phyloP scores from a whole-genome alignment of 2,113 vertebrate species.

The Potamarius usumacintae region DNA sequence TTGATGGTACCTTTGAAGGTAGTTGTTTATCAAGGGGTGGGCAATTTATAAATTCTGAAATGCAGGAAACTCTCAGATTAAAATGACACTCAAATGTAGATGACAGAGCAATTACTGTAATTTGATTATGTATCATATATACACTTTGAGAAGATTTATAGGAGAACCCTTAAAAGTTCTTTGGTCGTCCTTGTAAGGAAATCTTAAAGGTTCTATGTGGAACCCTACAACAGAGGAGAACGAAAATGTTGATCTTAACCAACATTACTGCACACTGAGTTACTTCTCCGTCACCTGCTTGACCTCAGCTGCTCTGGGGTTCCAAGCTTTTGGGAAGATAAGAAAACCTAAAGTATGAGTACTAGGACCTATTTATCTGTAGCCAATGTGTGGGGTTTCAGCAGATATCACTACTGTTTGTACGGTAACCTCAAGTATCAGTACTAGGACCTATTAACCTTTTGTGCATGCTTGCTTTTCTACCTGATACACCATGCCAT shows the following conservation, averaged over 20 bases:
- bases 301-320: background rate
- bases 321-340: background rate
- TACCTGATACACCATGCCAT: no score
- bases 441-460: no score
- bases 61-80: background rate
- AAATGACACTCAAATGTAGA: background rate
- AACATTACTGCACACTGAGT: background rate
- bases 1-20: background rate
- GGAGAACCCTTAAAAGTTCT: background rate
- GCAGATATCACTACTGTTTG: no score
- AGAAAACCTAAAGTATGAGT: background rate
- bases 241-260: background rate
- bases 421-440: no score
- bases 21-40: background rate
- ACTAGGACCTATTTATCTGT: background rate
- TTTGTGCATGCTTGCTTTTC: no score
- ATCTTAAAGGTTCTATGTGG: background rate
- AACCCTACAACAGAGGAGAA: background rate
- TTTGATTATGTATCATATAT: background rate
- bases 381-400: no score
- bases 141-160: background rate
- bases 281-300: background rate
- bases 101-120: background rate
- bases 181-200: background rate
- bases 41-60: background rate